Conservation (phyloP, 2,888 invertebrate genomes). For the Cacoxenus indagator region DNA sequence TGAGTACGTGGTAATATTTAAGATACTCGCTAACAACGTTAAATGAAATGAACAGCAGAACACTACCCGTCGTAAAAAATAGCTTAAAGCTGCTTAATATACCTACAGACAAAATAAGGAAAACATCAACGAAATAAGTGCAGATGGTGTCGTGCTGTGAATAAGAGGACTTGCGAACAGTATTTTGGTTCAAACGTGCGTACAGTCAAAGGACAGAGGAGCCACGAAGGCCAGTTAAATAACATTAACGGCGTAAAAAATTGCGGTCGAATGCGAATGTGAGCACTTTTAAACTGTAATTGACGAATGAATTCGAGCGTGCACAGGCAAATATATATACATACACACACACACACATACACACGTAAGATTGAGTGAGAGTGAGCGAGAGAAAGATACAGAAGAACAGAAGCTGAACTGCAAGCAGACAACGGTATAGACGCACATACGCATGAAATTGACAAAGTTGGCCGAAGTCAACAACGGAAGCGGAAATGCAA, state of each 20-base stretch:
- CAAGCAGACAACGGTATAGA: conserved; percentile 10
- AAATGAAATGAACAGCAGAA: conserved; percentile 43
- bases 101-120: no score
- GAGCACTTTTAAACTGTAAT: conserved; percentile 13
- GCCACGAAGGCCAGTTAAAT: conserved; percentile 2
- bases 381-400: no score
- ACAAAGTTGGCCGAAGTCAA: not conserved
- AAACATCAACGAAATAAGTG: not conserved
- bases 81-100: conserved; percentile 55
- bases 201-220: conserved; percentile 45
- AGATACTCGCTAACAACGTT: conserved; percentile 24
- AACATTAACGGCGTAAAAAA: conserved; percentile 17
- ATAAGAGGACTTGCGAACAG: conserved; percentile 29
- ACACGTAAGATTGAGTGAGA: no score
- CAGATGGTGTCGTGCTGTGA: not conserved
- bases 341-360: conserved; percentile 11
- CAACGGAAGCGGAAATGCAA: conserved; percentile 48
- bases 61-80: conserved; percentile 31
- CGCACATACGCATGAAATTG: not conserved
- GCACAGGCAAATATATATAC: conserved; percentile 39
- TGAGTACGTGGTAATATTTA: conserved; percentile 9
- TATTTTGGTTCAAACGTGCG: conserved; percentile 43
- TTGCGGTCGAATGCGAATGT: conserved; percentile 8
- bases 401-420: no score
- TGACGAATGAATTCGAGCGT: conserved; percentile 3